Base-by-base conservation (phyloP, 2,888 invertebrate genomes). In the Carcina quercana region DNA sequence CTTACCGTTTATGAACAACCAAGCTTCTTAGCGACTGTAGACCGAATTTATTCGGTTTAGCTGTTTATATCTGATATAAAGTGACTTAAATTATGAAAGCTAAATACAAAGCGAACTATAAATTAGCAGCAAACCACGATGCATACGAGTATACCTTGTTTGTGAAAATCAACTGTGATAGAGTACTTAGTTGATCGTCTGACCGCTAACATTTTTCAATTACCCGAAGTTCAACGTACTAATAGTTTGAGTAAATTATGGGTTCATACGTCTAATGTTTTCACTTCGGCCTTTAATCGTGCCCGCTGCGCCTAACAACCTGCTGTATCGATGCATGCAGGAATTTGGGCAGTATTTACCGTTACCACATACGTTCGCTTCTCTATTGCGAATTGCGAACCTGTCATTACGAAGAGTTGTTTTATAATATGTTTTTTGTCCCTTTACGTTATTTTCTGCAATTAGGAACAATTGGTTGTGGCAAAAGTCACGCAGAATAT, bases 211-310 rank as follows among this genome's bases (percentile, higher is more conserved):
- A 44, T n/a, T n/a, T n/a, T n/a, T n/a, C 76, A 72, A 76, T 79
- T 74, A 71, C 65, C 48, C 43, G 27, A 65, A 66, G 82, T 78
- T 83, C 82, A 79, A 63, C 63, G 82, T 63, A 66, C 82, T 60
- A 58, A 61, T 70, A 72, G 71, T 72, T 70, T 68, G 65, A 63
- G 64, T 59, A 80, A 78, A 80, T 80, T 72, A 78, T 71, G 66
- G 78, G 79, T 73, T 79, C 71, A 78, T 75, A 73, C 73, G 60
- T 69, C 61, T 71, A 69, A 74, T 76, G 67, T 79, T 80, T 79
- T 78, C 70, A 73, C 71, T 69, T 62, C 55, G 66, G 43, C 53
- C 55, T 59, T 67, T 67, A 67, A 34, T 76, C 74, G 75, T 78
- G 79, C 71, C 72, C 61, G 59, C 62, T 58, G 66, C 57, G 51